phyloP scores from a whole-genome alignment of 1,140 invertebrate species.

The Sinonovacula constricta region DNA sequence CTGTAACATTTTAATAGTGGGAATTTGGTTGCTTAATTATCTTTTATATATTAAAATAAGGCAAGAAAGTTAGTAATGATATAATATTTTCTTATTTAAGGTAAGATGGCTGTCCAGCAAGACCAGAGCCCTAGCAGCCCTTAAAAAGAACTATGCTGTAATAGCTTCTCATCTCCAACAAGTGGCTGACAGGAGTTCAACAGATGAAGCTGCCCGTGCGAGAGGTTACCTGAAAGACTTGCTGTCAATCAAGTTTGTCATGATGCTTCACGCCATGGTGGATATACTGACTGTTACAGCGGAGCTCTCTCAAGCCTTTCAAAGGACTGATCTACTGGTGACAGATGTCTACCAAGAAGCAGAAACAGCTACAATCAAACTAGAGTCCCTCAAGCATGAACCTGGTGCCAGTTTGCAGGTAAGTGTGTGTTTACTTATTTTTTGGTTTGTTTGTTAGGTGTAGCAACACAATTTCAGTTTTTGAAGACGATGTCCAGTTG shows the following conservation, averaged over 20 bases:
- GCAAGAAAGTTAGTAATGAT: neutral
- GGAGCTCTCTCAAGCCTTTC: neutral
- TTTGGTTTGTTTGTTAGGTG: neutral
- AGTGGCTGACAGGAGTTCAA: constrained; percentile 3
- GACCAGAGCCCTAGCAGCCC: neutral
- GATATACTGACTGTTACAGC: neutral
- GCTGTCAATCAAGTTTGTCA: constrained; percentile 2
- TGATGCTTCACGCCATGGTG: constrained; percentile 10
- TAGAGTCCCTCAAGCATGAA: constrained; percentile 7
- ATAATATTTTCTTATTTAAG: neutral
- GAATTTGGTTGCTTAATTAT: neutral
- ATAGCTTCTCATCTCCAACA: constrained; percentile 16
- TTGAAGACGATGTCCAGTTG: neutral
- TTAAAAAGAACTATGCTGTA: neutral
- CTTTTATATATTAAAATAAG: neutral
- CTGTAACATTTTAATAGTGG: neutral
- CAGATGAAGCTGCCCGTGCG: constrained; percentile 7
- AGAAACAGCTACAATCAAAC: neutral
- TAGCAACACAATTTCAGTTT: neutral
- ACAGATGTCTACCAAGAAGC: constrained; percentile 1
- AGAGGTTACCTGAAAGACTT: constrained; percentile 8
- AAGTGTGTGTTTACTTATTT: neutral
- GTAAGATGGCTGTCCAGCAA: constrained; percentile 20
- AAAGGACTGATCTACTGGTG: neutral
- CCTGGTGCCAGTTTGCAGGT: constrained; percentile 1